Evolutionary conservation across 2,113 vertebrate species (phyloP).

Genomic region (Abramis brama): DNA sequence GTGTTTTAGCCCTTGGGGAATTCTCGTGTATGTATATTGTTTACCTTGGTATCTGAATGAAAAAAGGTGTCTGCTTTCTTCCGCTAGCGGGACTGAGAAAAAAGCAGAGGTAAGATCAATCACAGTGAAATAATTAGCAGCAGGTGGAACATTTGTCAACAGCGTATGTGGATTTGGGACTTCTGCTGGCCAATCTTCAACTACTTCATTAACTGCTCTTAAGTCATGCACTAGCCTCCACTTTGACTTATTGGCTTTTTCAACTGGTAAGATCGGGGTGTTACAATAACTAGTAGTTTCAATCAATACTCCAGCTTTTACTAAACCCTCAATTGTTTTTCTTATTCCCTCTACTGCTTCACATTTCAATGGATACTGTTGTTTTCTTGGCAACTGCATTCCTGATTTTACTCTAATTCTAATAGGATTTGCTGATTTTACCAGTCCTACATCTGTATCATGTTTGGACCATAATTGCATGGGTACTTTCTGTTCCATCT

Average conservation of each 20-base stretch:
- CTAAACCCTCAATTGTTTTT: background rate
- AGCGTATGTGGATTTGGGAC: background rate
- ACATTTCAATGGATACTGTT: background rate
- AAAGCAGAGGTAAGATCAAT: background rate
- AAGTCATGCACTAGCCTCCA: background rate
- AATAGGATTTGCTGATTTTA: background rate
- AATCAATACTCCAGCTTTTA: background rate
- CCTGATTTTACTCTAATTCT: background rate
- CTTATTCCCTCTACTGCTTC: background rate
- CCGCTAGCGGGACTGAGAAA: background rate
- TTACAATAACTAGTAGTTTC: background rate
- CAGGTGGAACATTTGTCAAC: background rate
- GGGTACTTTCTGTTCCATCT: background rate
- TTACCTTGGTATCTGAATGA: no score
- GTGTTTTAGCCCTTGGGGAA: no score
- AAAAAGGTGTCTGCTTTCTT: background rate
- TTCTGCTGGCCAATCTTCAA: background rate
- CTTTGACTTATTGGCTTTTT: background rate
- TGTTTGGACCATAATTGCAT: background rate
- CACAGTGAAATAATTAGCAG: background rate
- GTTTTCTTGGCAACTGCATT: background rate
- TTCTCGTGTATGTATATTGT: no score
- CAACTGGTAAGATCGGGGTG: background rate
- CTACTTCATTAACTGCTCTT: background rate
- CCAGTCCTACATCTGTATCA: conserved; percentile 10